Evolutionary conservation across 2,113 vertebrate genomes (phyloP).

Genomic region (Podarcis muralis): DNA sequence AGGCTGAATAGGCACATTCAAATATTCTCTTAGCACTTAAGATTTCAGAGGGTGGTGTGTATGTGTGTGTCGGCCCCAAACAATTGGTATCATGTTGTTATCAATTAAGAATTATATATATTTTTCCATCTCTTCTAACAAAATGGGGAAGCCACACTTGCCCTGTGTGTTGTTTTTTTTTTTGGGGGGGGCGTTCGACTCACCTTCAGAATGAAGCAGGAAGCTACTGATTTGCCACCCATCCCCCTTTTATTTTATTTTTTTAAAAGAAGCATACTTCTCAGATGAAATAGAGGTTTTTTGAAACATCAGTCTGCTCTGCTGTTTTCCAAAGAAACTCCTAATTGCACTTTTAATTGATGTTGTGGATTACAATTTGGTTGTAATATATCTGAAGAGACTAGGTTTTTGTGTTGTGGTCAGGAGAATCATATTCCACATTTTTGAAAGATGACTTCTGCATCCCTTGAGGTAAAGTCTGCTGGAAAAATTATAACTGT

Average conservation of each 20-base stretch:
- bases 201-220: background rate
- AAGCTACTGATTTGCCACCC: background rate
- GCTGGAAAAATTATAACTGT: background rate
- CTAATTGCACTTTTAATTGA: background rate
- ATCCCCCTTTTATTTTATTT: background rate
- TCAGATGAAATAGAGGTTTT: background rate
- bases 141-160: background rate
- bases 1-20: background rate
- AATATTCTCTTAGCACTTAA: background rate
- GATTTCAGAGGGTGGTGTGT: background rate
- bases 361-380: background rate
- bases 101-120: background rate
- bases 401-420: background rate
- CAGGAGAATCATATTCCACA: background rate
- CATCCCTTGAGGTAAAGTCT: background rate
- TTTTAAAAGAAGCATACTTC: background rate
- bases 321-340: background rate
- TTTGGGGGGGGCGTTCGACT: too few relatives aligned
- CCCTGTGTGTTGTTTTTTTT: too few relatives aligned
- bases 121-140: background rate
- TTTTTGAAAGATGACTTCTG: background rate
- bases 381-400: background rate
- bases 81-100: background rate
- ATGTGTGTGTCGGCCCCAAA: too few relatives aligned
- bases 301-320: background rate